Percentiles rank a stretch among this genome's conserved stretches.
phyloP scores from a whole-genome alignment of 2,888 invertebrate genomes.

The Drosophila melanosoma region DNA sequence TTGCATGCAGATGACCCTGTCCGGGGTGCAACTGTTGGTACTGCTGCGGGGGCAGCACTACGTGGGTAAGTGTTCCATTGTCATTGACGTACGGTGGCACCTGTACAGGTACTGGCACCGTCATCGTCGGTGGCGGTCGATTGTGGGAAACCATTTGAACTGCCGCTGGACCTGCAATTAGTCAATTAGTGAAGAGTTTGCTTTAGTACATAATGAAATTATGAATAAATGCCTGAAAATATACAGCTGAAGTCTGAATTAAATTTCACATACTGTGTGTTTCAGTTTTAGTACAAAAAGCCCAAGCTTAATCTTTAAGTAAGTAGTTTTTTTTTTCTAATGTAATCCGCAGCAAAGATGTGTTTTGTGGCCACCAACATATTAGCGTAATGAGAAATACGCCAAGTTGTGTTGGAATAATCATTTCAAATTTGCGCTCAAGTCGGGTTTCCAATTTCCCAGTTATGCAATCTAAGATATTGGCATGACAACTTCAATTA shows the following conservation, averaged over 20 bases:
- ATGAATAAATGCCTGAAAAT: neutral
- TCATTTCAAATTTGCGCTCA: neutral
- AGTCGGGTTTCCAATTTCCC: neutral
- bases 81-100: conserved; percentile 97
- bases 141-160: conserved; percentile 94
- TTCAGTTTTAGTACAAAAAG: neutral
- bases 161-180: conserved; percentile 90
- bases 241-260: neutral
- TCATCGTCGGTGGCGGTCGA: conserved; percentile 91
- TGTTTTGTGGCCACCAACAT: neutral
- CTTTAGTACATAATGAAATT: conserved; percentile 5
- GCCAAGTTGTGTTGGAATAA: neutral
- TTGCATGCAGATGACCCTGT: conserved; percentile 86
- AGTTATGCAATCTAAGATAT: conserved; percentile 3
- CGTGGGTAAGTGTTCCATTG: conserved; percentile 94
- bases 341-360: neutral
- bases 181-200: neutral
- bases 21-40: conserved; percentile 85
- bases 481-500: neutral
- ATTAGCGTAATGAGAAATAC: neutral
- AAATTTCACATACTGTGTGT: neutral
- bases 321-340: neutral
- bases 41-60: conserved; percentile 93
- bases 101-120: conserved; percentile 95
- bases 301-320: neutral